Evolutionary conservation across 2,797 vertebrate species (phyloP), one percentile per base, ranked within the genome.

Genomic region (Diceros bicornis): DNA sequence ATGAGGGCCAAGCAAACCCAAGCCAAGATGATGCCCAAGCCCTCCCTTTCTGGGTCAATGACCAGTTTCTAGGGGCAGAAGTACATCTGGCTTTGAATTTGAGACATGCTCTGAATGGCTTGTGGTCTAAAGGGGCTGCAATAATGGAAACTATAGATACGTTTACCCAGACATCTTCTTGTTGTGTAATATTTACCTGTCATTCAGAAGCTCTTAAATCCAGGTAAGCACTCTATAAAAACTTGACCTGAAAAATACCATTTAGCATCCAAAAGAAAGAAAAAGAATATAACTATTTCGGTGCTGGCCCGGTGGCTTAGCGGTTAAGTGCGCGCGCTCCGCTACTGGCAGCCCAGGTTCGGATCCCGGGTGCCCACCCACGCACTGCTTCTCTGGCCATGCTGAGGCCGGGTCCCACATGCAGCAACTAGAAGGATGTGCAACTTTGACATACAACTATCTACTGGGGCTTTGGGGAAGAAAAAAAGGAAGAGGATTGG

Each of bases 251-350:
- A 25, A 57, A 66, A n/a, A 89, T 3, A 17, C 21, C 34, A 57
- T 34, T 87, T 88, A 23, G 34, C 55, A 66, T 64, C 55, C 55
- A 55, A 93, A 96, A 83, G 50, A 64, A 85, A 95, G 21, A 69
- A 52, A 37, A 83, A 72, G 13, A 95, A 44, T 55, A 41, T 41
- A 41, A 41, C 41, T 41, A 41, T 41, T 41, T 41, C 4, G 41
- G 41, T 4, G 4, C 41, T 5, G 41, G 4, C 41, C 41, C 41
- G 4, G 41, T 41, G 41, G 41, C 41, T 41, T 41, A 41, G 41
- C 41, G 4, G 41, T 41, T 41, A 41, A 41, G 41, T 41, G 41
- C 4, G 41, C 37, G 37, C 41, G 41, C 41, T 41, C 41, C 4
- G 41, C 4, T 41, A 41, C 41, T 41, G 41, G 41, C 4, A 4